Percentiles rank a stretch among this genome's conserved stretches.
These are phyloP conservation scores for Anthoscopus minutus DNA, from an alignment of 2,113 vertebrate species.

Conservation along the genomic window DNA sequence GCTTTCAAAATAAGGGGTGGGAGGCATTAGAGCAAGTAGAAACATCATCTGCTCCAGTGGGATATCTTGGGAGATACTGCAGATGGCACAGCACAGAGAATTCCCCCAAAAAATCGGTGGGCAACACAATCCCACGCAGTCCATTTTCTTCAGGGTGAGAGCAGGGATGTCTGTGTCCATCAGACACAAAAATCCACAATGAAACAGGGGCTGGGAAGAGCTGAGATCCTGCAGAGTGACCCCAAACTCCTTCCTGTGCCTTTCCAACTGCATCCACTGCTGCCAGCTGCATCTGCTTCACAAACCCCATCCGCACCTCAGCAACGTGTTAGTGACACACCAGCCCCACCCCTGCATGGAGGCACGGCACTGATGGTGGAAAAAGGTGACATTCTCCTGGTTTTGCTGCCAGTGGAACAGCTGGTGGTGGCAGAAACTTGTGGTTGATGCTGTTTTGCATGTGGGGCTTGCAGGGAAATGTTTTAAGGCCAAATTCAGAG, in stretches of 20 bases:
- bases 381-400: not conserved
- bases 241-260: not conserved
- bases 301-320: not conserved
- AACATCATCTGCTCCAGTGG: not conserved
- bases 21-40: not conserved
- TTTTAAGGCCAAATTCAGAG: not conserved
- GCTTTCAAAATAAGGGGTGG: not conserved
- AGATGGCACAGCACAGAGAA: not conserved
- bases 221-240: not conserved
- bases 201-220: not conserved
- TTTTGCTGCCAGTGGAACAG: not conserved
- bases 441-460: not conserved
- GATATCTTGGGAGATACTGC: not conserved
- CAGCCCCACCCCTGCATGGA: not conserved
- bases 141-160: not conserved
- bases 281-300: not conserved
- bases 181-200: not conserved
- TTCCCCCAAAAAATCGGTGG: not conserved
- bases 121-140: not conserved
- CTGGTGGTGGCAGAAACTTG: not conserved
- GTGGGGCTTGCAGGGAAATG: not conserved
- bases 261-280: not conserved
- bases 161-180: not conserved
- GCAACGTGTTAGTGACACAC: fast-evolving
- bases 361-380: not conserved